Conservation (phyloP, 2,113 vertebrate genomes). For the Chaenogobius annularis region DNA sequence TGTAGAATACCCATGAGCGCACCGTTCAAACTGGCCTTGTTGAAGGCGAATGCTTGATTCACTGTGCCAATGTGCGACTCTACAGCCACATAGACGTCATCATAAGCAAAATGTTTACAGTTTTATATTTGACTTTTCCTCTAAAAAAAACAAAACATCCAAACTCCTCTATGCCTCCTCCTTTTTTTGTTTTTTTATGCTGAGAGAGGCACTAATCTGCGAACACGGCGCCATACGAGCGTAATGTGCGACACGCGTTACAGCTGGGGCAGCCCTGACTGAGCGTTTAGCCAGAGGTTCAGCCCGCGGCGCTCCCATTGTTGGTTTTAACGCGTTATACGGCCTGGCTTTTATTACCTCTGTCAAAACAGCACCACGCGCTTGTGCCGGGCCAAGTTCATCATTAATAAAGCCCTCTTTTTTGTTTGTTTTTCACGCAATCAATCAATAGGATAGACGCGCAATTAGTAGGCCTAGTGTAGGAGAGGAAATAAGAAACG, state of each 20-base stretch:
- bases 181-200: conserved; percentile 43
- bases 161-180: background rate
- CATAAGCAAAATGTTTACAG: no score
- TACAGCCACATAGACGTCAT: no score
- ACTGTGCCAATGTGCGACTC: no score
- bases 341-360: conserved; percentile 77
- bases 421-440: conserved; percentile 30
- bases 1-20: no score
- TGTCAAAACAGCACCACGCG: conserved; percentile 75
- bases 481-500: no score
- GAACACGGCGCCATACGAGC: conserved; percentile 47
- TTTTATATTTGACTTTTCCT: no score
- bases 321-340: conserved; percentile 73
- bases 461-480: no score
- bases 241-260: conserved; percentile 54
- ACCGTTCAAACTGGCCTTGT: no score
- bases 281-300: conserved; percentile 66
- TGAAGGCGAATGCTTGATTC: no score
- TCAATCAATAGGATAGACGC: conserved; percentile 51
- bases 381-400: conserved; percentile 45
- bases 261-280: conserved; percentile 55
- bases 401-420: conserved; percentile 46
- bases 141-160: background rate
- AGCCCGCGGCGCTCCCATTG: conserved; percentile 74
- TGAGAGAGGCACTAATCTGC: conserved; percentile 61